A percentile compares a stretch with the other conserved stretches of the same genome.
Evolutionary conservation across 2,888 invertebrate genomes (phyloP).

Genomic region (Oxyscelio sp.): DNA sequence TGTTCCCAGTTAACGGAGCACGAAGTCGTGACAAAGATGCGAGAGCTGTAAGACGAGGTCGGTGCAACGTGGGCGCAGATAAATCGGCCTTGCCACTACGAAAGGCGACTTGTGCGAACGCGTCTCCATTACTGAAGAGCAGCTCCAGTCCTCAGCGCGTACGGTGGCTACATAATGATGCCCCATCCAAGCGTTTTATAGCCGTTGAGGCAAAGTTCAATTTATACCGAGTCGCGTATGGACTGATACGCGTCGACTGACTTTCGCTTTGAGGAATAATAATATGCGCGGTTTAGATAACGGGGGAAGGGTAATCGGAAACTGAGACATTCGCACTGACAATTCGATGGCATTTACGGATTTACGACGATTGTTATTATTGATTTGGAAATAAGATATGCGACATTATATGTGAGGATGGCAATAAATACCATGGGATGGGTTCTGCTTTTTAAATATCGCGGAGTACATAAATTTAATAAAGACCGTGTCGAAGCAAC

Average conservation of each 20-base stretch:
- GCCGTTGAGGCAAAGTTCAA: conserved; percentile 71
- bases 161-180: conserved; percentile 79
- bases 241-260: conserved; percentile 48
- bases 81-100: conserved; percentile 85
- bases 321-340: conserved; percentile 49
- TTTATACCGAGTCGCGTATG: conserved; percentile 70
- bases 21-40: conserved; percentile 14
- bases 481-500: too few relatives aligned
- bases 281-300: conserved; percentile 54
- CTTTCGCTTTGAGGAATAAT: conserved; percentile 54
- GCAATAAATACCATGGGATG: too few relatives aligned
- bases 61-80: conserved; percentile 82
- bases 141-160: conserved; percentile 67
- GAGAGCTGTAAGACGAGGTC: conserved; percentile 45
- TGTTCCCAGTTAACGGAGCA: neutral
- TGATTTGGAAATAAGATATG: too few relatives aligned
- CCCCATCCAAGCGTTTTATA: conserved; percentile 75
- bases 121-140: conserved; percentile 83
- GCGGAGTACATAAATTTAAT: too few relatives aligned
- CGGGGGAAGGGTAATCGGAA: conserved; percentile 39
- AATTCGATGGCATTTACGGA: conserved; percentile 31
- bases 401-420: too few relatives aligned
- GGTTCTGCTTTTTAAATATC: too few relatives aligned
- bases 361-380: too few relatives aligned
- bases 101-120: conserved; percentile 84